These are phyloP conservation scores for Ovibos moschatus DNA, from an alignment of 2,113 vertebrate species.

Conservation along the genomic window DNA sequence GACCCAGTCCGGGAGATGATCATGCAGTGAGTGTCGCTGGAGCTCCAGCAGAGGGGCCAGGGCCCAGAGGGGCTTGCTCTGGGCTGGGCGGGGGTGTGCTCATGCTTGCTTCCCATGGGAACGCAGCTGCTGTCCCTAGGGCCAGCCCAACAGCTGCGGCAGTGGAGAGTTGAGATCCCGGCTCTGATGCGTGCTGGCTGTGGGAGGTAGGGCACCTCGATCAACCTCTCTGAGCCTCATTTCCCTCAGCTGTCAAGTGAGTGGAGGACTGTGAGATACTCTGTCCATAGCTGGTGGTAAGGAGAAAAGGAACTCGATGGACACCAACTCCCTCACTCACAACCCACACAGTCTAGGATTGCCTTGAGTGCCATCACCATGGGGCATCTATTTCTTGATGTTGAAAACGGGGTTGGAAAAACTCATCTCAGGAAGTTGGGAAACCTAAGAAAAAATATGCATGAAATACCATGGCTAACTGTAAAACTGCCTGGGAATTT, in stretches of 20 bases:
- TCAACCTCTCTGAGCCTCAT: neutral
- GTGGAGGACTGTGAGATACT: neutral
- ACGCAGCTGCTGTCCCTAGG: neutral
- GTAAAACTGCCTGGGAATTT: neutral
- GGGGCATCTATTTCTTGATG: neutral
- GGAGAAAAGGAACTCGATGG: neutral
- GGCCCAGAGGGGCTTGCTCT: no score
- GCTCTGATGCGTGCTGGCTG: neutral
- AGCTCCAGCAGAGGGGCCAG: neutral
- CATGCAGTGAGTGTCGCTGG: slow-evolving; percentile 76
- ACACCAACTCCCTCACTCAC: accelerated
- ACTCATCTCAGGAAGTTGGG: neutral
- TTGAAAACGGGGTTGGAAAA: neutral
- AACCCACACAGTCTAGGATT: neutral
- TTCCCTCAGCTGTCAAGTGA: neutral
- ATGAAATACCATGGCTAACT: neutral
- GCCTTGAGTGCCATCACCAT: neutral
- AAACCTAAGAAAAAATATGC: neutral
- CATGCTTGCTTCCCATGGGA: neutral
- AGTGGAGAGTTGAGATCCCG: neutral
- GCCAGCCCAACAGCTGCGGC: neutral
- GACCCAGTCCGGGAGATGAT: slow-evolving; percentile 55
- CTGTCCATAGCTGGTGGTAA: neutral
- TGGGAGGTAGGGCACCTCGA: accelerated
- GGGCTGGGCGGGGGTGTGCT: neutral